phyloP scores from a whole-genome alignment of 2,113 vertebrate genomes.

The Centropristis striata region DNA sequence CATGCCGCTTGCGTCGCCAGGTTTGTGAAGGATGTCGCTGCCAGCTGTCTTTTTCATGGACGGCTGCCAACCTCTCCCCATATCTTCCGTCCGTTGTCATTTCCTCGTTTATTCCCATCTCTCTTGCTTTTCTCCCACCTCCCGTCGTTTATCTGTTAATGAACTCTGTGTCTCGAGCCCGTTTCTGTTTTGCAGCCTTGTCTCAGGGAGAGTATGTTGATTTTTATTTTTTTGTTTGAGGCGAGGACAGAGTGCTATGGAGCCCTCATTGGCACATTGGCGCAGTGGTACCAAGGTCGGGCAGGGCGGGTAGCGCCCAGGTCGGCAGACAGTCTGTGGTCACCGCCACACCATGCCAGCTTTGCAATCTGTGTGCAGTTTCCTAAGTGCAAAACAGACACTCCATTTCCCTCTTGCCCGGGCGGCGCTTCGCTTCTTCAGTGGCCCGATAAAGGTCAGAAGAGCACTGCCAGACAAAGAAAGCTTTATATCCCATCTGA shows the following conservation, averaged over 20 bases:
- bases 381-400: conserved; percentile 74
- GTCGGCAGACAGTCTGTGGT: conserved; percentile 71
- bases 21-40: conserved; percentile 86
- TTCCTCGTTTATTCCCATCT: conserved; percentile 76
- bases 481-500: conserved; percentile 53
- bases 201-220: conserved; percentile 28
- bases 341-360: conserved; percentile 50
- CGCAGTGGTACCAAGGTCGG: conserved; percentile 72
- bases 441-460: conserved; percentile 64
- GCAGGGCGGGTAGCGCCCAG: conserved; percentile 54
- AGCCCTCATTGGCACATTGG: conserved; percentile 54
- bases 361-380: conserved; percentile 73
- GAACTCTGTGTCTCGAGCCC: conserved; percentile 61
- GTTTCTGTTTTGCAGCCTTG: conserved; percentile 42
- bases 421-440: conserved; percentile 50
- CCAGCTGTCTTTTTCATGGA: conserved; percentile 87
- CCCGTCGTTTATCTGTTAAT: conserved; percentile 71
- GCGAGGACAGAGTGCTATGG: conserved; percentile 26
- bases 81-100: conserved; percentile 76
- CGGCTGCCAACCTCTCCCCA: conserved; percentile 74
- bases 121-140: conserved; percentile 36
- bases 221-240: conserved; percentile 3
- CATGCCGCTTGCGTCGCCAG: conserved; percentile 73
- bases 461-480: conserved; percentile 50
- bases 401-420: conserved; percentile 50